Evolutionary conservation across 1,140 invertebrate genomes (phyloP), one percentile per base, ranked within the genome.

Genomic region (Magallana angulata): DNA sequence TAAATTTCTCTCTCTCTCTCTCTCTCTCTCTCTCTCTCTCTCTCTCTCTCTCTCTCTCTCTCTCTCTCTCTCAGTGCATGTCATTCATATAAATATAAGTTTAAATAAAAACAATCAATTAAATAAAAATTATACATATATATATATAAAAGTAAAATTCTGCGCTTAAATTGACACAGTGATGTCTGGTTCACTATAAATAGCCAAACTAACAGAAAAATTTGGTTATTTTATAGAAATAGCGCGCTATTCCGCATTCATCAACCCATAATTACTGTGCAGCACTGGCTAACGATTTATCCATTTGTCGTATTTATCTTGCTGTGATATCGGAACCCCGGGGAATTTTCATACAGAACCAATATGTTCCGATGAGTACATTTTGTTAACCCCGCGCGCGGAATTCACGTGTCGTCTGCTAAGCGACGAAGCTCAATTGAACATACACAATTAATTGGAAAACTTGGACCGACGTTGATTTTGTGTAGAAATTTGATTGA

Each of bases 351-450:
- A 6, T 36, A 76, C 18, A 36, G 24, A 76, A 76, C 68, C 68
- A 76, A 76, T 76, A 76, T 76, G 68, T 76, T 76, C 68, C 68
- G 68, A 76, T 76, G 68, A 76, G 18, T 76, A 76, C 68, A 76
- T 76, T 76, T 76, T 24, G 68, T 76, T 76, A 18, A 30, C 68
- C 24, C 36, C 68, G 68, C 24, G 68, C 68, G 30, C 18, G 7
- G 68, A 76, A 76, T 30, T 76, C 68, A 24, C 14, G 18, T 76
- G 68, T 76, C 68, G 68, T 76, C 68, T 76, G 68, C 68, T 76
- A 30, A 76, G 36, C 68, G 68, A 36, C 36, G 68, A 76, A 76
- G 68, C 68, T 76, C 68, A 76, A 76, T 76, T 76, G 68, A 24
- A 76, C 68, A 76, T 11, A 48, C 6, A 76, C 68, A 76, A 76